Conservation (phyloP, 2,888 invertebrate species). For the Lissocephala sabroskyi region DNA sequence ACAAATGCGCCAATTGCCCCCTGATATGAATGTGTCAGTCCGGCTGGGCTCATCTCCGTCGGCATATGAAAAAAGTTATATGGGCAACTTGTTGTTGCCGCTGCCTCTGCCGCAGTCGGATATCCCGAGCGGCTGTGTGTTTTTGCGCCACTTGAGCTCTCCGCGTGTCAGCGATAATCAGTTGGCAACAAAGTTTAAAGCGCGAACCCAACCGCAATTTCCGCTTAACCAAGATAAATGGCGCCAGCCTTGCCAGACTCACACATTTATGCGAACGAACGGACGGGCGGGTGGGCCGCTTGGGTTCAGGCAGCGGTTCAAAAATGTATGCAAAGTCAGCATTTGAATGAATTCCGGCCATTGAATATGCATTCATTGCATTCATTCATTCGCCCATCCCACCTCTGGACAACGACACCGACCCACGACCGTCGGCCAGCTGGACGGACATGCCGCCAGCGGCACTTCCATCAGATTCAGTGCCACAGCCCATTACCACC, state of each 20-base stretch:
- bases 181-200: constrained; percentile 48
- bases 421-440: background rate
- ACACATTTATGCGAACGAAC: too few species aligned
- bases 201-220: constrained; percentile 47
- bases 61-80: constrained; percentile 23
- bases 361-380: constrained; percentile 18
- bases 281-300: too few species aligned
- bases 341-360: constrained; percentile 30
- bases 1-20: too few species aligned
- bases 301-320: background rate
- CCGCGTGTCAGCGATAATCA: constrained; percentile 44
- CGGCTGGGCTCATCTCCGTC: too few species aligned
- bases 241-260: constrained; percentile 3
- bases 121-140: background rate
- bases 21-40: constrained; percentile 29
- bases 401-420: constrained; percentile 7
- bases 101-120: background rate
- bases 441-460: too few species aligned
- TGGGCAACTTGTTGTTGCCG: constrained; percentile 34
- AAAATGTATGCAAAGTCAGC: constrained; percentile 34
- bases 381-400: constrained; percentile 18
- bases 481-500: too few species aligned
- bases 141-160: constrained; percentile 4
- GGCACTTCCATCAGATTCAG: too few species aligned
- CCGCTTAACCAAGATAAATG: constrained; percentile 46